Evolutionary conservation across 2,888 invertebrate genomes (phyloP).

Genomic region (Liopterus haemorrhoidalis): DNA sequence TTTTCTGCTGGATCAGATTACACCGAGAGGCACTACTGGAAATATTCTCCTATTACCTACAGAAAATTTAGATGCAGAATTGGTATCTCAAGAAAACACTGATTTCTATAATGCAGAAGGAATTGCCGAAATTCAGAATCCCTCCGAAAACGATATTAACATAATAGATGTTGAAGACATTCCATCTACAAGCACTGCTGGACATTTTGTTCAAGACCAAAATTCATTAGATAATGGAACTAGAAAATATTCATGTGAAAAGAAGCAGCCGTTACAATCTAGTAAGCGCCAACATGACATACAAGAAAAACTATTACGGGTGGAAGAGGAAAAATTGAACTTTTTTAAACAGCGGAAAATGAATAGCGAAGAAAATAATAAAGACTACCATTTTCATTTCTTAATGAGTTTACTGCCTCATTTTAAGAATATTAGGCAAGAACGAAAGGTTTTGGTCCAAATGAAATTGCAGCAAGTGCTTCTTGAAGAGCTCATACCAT

Average conservation of each 20-base stretch:
- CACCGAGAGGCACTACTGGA: slow-evolving; percentile 7
- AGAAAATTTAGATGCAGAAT: no score
- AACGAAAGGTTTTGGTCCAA: slow-evolving; percentile 16
- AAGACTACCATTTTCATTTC: slow-evolving; percentile 18
- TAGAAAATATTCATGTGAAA: neutral
- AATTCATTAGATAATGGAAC: slow-evolving; percentile 1
- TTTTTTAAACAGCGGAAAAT: no score
- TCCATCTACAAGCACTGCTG: slow-evolving; percentile 9
- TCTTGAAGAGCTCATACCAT: slow-evolving; percentile 13
- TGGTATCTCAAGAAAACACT: slow-evolving; percentile 6
- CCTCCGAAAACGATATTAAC: slow-evolving; percentile 8
- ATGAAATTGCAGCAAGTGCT: slow-evolving; percentile 13
- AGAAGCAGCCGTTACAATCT: slow-evolving; percentile 10
- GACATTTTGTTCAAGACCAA: slow-evolving; percentile 7
- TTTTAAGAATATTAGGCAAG: slow-evolving; percentile 17
- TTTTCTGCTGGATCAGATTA: slow-evolving; percentile 13
- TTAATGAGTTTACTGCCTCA: slow-evolving; percentile 20
- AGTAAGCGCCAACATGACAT: slow-evolving; percentile 7
- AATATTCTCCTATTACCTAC: slow-evolving; percentile 9
- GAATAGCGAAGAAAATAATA: no score
- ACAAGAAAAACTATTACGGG: no score
- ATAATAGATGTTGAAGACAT: slow-evolving; percentile 6
- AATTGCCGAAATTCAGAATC: slow-evolving; percentile 12
- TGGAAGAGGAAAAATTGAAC: slow-evolving; percentile 18
- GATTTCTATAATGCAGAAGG: slow-evolving; percentile 6